Conservation (phyloP, 2,113 vertebrate genomes). For the Pollimyrus isidori region DNA sequence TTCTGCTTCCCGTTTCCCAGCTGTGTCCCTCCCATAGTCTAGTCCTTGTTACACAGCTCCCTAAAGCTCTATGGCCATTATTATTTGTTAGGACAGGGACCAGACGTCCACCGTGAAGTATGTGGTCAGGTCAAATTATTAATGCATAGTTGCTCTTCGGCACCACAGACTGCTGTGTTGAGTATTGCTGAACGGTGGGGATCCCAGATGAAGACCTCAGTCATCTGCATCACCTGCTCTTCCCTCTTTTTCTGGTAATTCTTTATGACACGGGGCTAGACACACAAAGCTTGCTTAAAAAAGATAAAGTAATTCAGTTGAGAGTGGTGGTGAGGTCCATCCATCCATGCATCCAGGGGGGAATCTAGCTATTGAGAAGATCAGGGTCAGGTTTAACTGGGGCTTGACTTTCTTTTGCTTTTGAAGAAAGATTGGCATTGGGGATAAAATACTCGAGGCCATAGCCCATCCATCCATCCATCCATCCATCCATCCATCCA, state of each 20-base stretch:
- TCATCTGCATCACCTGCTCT: not conserved
- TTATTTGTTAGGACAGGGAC: not conserved
- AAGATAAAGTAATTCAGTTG: not conserved
- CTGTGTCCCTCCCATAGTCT: not conserved
- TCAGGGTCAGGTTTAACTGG: no score
- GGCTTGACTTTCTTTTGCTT: no score
- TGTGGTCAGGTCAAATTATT: not conserved
- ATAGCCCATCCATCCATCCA: not conserved
- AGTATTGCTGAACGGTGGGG: not conserved
- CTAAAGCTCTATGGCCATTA: not conserved
- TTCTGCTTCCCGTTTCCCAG: not conserved
- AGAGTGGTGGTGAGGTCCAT: not conserved
- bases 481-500: not conserved
- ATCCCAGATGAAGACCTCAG: not conserved
- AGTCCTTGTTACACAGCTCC: not conserved
- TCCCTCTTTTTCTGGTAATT: not conserved
- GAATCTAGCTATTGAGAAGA: no score
- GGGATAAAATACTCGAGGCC: no score
- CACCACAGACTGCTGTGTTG: not conserved
- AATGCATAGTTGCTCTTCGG: not conserved
- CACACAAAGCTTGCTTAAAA: not conserved
- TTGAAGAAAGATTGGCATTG: no score
- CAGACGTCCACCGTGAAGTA: not conserved
- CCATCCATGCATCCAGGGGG: not conserved
- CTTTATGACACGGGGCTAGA: not conserved